Base-by-base conservation (phyloP, 2,113 vertebrate species). In the Trogon surrucura region DNA sequence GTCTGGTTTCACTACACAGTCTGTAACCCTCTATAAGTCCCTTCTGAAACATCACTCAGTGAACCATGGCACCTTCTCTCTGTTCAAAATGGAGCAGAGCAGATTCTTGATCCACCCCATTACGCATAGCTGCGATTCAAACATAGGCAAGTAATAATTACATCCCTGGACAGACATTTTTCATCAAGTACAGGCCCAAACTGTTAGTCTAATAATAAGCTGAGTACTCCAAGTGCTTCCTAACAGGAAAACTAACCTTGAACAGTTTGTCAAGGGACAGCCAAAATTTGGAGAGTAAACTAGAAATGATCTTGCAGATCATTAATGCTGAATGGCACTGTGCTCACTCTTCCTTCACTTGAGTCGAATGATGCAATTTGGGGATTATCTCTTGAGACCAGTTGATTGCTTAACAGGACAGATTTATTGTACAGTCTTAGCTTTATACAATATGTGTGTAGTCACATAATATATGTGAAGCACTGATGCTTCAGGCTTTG, bases 161-260 rank as follows among this genome's bases (percentile, higher is more conserved):
- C 48, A 81, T 45, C 27, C 53, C 60, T 57, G 34, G 67, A 64
- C 25, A 62, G 56, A 66, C 4, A 25, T 80, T 92, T 78, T 78
- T 91, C 38, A 85, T 85, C 41, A 80, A 90, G 15, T 53, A 67
- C 9, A 72, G 45, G 11, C 47, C 60, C 72, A 65, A 91, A 93
- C 38, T 53, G 34, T 73, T 83, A 77, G 30, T 58, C 22, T 73
- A 69, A 47, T 53, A 89, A 92, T 34, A 83, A 91, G 23, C 5
- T 62, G 75, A 94, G 61, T 67, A 71, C 61, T 64, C 57, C 30
- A 83, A 94, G 58, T 81, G 48, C 48, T 95, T 90, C 67, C 65
- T 74, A 83, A 61, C 44, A 88, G 44, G 79, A 67, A 93, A 88
- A 86, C 38, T 74, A 90, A 96, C 66, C 71, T 91, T 88, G 82